Percentiles rank a stretch among this genome's conserved stretches.
These are phyloP conservation scores for Deroplatys truncata DNA, from an alignment of 2,888 invertebrate species.

Conservation along the genomic window DNA sequence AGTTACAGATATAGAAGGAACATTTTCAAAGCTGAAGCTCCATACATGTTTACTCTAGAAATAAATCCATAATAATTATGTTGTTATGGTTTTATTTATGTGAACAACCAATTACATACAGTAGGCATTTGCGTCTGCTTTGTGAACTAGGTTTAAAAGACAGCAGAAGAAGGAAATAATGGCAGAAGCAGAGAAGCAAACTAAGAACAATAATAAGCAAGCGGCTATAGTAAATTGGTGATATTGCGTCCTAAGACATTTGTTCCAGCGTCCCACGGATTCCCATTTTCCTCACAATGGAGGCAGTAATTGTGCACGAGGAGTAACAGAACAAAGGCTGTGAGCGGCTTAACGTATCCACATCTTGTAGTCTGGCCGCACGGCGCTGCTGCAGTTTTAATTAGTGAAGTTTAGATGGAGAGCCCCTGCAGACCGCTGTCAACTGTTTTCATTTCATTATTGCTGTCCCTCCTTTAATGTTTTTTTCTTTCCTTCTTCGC, in stretches of 20 bases:
- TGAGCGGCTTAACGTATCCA: not conserved
- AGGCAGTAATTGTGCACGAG: not conserved
- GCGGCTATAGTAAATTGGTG: not conserved
- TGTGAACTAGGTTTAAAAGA: too few species aligned
- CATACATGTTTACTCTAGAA: too few species aligned
- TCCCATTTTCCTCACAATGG: not conserved
- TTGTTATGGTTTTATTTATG: too few species aligned
- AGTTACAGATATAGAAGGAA: too few species aligned
- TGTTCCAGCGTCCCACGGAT: not conserved
- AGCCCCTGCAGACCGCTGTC: constrained; percentile 6
- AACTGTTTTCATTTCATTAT: constrained; percentile 24
- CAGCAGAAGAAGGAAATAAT: not conserved
- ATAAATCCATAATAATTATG: too few species aligned
- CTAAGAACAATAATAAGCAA: too few species aligned
- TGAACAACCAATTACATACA: too few species aligned
- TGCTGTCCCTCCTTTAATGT: constrained; percentile 3
- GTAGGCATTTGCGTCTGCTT: too few species aligned
- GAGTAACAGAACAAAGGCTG: not conserved
- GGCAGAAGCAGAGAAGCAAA: not conserved
- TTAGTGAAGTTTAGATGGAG: not conserved
- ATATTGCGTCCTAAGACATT: not conserved
- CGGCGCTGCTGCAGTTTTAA: not conserved
- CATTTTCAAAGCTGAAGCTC: too few species aligned
- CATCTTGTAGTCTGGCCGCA: not conserved
- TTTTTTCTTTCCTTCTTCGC: not conserved